Conservation (phyloP, 1,140 invertebrate genomes). For the Drosophila watanabei region DNA sequence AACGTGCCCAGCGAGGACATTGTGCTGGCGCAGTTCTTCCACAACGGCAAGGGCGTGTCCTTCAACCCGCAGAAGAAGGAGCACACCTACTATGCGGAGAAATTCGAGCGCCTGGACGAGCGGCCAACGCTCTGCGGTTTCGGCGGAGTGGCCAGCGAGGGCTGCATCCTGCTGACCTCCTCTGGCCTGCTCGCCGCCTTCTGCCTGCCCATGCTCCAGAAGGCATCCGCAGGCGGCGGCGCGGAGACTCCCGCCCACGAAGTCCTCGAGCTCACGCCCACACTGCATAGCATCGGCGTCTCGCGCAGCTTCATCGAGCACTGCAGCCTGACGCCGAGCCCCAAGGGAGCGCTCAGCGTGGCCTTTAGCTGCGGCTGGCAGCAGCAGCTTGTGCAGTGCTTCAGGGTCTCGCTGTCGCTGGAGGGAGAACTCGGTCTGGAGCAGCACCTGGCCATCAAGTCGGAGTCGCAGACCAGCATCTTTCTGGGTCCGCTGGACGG, state of each 20-base stretch:
- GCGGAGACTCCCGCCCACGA: constrained; percentile 24
- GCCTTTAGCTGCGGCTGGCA: constrained; percentile 88
- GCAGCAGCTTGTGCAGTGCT: constrained; percentile 91
- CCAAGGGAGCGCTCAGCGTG: constrained; percentile 92
- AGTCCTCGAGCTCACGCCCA: constrained; percentile 86
- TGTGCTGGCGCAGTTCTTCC: constrained; percentile 92
- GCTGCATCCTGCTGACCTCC: constrained; percentile 92
- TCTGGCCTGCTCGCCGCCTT: constrained; percentile 93
- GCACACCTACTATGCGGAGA: constrained; percentile 92
- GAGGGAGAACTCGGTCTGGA: constrained; percentile 60
- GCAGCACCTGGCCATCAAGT: constrained; percentile 88
- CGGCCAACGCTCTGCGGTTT: constrained; percentile 94
- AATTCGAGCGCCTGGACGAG: constrained; percentile 92
- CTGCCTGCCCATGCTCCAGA: constrained; percentile 86
- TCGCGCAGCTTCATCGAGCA: constrained; percentile 91
- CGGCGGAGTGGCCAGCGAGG: constrained; percentile 92
- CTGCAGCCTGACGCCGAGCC: constrained; percentile 87
- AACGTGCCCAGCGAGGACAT: constrained; percentile 91
- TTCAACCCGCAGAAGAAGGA: constrained; percentile 91
- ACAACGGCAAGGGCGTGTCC: constrained; percentile 91
- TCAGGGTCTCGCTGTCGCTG: constrained; percentile 84
- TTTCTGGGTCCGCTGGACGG: constrained; percentile 88
- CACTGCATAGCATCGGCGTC: constrained; percentile 89
- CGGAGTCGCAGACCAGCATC: constrained; percentile 92
- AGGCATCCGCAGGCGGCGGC: neutral